Conservation (phyloP, 2,113 vertebrate species). For the Eretmochelys imbricata region DNA sequence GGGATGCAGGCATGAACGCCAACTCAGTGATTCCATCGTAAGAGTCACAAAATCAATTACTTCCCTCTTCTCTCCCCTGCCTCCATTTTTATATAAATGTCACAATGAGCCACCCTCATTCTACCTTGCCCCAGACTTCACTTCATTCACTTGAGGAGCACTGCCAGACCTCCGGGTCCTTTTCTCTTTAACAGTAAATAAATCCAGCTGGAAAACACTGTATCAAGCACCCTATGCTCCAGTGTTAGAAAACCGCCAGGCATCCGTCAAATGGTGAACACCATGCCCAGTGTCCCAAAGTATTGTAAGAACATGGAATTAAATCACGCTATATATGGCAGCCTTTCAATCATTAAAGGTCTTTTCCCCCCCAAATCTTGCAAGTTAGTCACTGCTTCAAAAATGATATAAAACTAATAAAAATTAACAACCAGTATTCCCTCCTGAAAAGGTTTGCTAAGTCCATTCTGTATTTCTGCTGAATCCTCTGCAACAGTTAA, state of each 20-base stretch:
- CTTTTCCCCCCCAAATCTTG: background rate
- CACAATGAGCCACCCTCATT: background rate
- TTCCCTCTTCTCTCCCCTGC: background rate
- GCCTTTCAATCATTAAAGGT: conserved; percentile 25
- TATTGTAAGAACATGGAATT: conserved; percentile 5
- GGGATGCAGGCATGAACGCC: background rate
- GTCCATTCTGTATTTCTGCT: background rate
- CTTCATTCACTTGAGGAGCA: conserved; percentile 18
- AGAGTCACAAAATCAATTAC: background rate
- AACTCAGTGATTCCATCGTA: background rate
- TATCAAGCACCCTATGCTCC: background rate
- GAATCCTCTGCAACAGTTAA: background rate
- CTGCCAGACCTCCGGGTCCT: background rate
- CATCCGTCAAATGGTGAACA: background rate
- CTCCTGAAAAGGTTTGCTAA: background rate
- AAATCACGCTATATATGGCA: background rate
- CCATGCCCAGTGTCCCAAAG: background rate
- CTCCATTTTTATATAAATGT: background rate
- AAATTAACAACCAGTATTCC: background rate
- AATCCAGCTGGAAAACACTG: background rate
- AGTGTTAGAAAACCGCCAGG: background rate
- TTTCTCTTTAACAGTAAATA: background rate
- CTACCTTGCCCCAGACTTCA: background rate
- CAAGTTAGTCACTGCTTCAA: background rate
- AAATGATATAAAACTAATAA: conserved; percentile 14